These are phyloP conservation scores for Mylabris sibirica DNA, from an alignment of 2,888 invertebrate species.

Conservation along the genomic window DNA sequence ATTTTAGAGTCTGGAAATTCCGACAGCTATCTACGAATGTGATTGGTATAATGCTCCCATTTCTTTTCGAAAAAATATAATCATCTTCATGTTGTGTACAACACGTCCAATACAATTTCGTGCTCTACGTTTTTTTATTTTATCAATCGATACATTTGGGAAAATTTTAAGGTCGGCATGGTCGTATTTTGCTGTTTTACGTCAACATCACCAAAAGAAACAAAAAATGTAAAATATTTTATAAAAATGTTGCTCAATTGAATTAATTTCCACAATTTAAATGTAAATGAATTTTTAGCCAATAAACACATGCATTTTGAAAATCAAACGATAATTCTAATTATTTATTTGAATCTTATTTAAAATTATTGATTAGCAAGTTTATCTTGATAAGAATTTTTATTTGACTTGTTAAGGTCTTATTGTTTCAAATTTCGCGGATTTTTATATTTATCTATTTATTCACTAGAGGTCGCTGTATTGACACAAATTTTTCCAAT, in stretches of 20 bases:
- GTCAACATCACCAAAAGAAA: neutral
- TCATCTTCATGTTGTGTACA: neutral
- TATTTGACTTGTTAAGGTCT: no score
- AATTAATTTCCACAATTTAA: no score
- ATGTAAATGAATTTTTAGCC: no score
- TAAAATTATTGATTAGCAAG: no score
- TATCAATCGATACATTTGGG: neutral
- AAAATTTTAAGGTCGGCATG: neutral
- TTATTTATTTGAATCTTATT: no score
- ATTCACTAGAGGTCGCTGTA: neutral
- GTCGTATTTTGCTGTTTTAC: slow-evolving; percentile 1
- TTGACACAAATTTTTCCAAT: neutral
- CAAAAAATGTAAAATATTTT: neutral
- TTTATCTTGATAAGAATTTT: no score
- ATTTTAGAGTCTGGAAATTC: neutral
- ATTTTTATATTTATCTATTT: neutral
- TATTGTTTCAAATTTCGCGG: neutral
- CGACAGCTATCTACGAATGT: neutral
- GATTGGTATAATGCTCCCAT: neutral
- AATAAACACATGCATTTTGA: no score
- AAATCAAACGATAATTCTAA: no score
- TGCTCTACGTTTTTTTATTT: neutral
- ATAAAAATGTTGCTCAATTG: neutral
- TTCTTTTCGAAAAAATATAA: neutral
- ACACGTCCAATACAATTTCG: neutral